A percentile compares a stretch with the other conserved stretches of the same genome.
Evolutionary conservation across 2,113 vertebrate species (phyloP).

Genomic region (Heterocephalus glaber): DNA sequence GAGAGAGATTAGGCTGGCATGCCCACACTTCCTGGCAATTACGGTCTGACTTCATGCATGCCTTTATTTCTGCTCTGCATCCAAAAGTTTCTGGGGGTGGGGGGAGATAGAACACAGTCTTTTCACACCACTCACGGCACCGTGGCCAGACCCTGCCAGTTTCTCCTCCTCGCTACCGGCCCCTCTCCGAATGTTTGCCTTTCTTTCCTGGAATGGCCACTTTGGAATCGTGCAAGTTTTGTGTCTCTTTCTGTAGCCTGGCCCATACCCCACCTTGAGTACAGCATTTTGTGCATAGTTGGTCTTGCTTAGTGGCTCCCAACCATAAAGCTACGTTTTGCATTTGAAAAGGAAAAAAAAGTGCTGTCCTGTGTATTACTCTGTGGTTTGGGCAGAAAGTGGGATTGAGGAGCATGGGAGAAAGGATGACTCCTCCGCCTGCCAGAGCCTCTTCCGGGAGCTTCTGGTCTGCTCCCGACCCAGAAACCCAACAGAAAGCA

Average conservation of each 20-base stretch:
- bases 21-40: conserved; percentile 59
- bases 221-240: conserved; percentile 39
- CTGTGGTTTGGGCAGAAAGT: neutral
- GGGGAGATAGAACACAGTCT: conserved; percentile 55
- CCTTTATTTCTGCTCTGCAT: conserved; percentile 52
- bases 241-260: neutral
- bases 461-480: neutral
- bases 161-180: too few relatives aligned
- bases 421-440: neutral
- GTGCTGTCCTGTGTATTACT: neutral
- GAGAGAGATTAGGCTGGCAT: conserved; percentile 59
- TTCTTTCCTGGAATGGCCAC: neutral
- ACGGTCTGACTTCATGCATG: conserved; percentile 72
- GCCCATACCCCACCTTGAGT: neutral
- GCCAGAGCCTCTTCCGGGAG: neutral
- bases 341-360: conserved; percentile 26
- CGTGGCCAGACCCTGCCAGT: neutral
- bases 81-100: neutral
- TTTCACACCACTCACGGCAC: neutral
- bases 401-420: neutral
- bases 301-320: neutral
- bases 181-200: neutral
- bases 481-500: too few relatives aligned
- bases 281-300: neutral
- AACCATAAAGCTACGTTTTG: neutral